phyloP scores from a whole-genome alignment of 1,140 invertebrate genomes.

The Homarus americanus region DNA sequence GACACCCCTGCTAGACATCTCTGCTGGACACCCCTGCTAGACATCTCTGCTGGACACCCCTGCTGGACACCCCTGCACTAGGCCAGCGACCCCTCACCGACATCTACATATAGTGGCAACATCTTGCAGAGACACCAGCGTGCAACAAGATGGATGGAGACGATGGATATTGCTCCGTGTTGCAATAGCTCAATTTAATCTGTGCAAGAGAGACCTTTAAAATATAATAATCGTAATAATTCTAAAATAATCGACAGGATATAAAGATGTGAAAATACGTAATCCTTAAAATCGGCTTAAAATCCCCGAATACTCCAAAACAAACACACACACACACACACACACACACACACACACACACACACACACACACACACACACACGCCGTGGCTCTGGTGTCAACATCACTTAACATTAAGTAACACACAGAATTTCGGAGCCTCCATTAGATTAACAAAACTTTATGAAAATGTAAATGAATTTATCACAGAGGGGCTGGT shows the following conservation, averaged over 20 bases:
- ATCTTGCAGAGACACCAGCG: not conserved
- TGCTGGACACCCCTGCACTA: too few species aligned
- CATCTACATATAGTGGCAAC: not conserved
- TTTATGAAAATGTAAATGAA: conserved; percentile 21
- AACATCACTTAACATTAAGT: conserved; percentile 22
- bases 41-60: not conserved
- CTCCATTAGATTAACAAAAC: conserved; percentile 14
- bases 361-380: too few species aligned
- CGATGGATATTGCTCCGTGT: not conserved
- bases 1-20: too few species aligned
- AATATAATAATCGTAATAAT: too few species aligned
- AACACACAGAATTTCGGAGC: conserved; percentile 15
- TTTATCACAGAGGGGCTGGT: not conserved
- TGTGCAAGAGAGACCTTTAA: too few species aligned
- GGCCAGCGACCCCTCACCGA: not conserved
- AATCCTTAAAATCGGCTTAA: too few species aligned
- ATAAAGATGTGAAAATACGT: too few species aligned
- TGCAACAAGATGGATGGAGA: not conserved
- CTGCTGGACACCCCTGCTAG: not conserved
- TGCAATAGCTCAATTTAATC: not conserved
- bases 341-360: too few species aligned
- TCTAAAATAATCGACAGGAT: too few species aligned
- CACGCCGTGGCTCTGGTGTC: not conserved
- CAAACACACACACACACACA: too few species aligned
- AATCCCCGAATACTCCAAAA: too few species aligned